These are phyloP conservation scores for Plestiodon gilberti DNA, from an alignment of 2,113 vertebrate species.

Conservation along the genomic window DNA sequence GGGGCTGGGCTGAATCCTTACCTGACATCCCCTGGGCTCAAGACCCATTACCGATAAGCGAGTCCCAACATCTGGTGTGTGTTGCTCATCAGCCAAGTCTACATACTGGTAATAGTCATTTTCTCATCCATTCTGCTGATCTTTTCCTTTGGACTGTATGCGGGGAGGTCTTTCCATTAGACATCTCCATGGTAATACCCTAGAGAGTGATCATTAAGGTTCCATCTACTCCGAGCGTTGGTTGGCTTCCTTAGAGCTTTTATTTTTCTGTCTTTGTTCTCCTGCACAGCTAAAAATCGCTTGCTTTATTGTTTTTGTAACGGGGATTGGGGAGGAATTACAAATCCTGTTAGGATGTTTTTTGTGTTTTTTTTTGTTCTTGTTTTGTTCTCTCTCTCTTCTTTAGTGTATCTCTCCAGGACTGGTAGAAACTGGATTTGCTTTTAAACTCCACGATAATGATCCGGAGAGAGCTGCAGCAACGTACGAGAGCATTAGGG, in stretches of 20 bases:
- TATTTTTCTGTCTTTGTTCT: background rate
- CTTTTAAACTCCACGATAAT: slow-evolving; percentile 91
- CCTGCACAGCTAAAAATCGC: slow-evolving; percentile 15
- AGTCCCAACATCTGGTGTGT: background rate
- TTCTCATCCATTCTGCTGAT: background rate
- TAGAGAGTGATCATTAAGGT: background rate
- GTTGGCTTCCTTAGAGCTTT: background rate
- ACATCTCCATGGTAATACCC: background rate
- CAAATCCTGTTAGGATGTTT: slow-evolving; percentile 62
- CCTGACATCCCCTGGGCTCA: background rate
- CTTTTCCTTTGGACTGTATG: background rate
- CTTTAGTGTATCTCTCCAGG: slow-evolving; percentile 93
- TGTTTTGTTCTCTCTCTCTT: background rate
- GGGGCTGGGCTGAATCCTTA: background rate
- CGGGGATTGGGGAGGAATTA: slow-evolving; percentile 34
- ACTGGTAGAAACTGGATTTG: slow-evolving; percentile 94
- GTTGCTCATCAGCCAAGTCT: background rate
- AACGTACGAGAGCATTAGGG: slow-evolving; percentile 92
- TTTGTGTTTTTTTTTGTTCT: slow-evolving; percentile 61
- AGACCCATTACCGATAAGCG: background rate
- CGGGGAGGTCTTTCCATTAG: background rate
- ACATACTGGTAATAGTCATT: background rate
- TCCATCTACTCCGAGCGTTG: background rate
- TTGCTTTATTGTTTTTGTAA: background rate
- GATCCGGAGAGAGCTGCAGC: slow-evolving; percentile 93